Base-by-base conservation (phyloP, 2,888 invertebrate species). In the Atherix ibis region DNA sequence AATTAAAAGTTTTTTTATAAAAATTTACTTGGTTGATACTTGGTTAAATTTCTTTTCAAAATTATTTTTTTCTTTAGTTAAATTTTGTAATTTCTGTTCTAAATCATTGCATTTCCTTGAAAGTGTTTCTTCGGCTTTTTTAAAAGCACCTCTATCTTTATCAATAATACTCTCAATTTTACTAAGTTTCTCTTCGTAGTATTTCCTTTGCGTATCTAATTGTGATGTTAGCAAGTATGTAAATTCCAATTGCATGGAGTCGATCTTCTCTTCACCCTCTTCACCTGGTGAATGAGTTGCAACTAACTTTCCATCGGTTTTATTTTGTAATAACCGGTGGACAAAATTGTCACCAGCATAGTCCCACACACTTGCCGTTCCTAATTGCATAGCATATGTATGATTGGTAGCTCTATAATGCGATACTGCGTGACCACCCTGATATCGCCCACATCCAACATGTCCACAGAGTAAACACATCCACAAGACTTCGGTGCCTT, bases 381-480 rank as follows among this genome's bases (percentile, higher is more conserved):
- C 95, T 37, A 97, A 64, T 56, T 98, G 94, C 68, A 99, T 73
- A 4, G 95, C 89, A 53, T 92, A 99, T 13, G 94, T 94, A 60
- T 99, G 98, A 46, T 91, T 87, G 0, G 98, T 94, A 36, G 85
- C 83, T 36, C 83, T 68, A 62, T 88, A 98, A 58, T 99, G 98
- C 40, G 87, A 83, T 29, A 88, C 89, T 1, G 98, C 98, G 62
- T 98, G 98, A 0, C 92, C 94, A 22, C 71, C 62, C 37, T 77
- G 73, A 57, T 77, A 92, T 51, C 95, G 71, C 4, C 98, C 97
- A 60, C 98, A 99, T 17, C 98, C 98, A 9, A 99, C 83, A 56
- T 97, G 85, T 2, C 98, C 98, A 57, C 98, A 99, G 41, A 99
- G 91, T 34, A 99, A 68, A 54, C 98, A 99, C 47, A 99, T 97